Conservation (phyloP, 2,888 invertebrate species). For the Drosophila borealis region DNA sequence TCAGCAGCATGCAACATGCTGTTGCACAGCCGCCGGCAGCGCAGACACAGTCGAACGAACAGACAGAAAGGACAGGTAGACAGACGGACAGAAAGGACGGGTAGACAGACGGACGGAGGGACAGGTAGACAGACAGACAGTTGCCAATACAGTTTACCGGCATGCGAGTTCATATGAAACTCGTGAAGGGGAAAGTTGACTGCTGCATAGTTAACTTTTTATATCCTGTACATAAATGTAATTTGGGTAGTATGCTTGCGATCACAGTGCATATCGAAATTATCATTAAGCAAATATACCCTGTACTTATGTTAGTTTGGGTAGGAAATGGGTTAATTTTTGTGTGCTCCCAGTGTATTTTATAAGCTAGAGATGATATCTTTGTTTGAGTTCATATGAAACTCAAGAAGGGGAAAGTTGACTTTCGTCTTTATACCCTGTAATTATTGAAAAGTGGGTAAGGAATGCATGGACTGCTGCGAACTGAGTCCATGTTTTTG, state of each 20-base stretch:
- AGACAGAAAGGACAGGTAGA: slow-evolving; percentile 3
- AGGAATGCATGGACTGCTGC: no score
- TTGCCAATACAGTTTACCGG: slow-evolving; percentile 41
- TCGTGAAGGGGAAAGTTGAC: slow-evolving; percentile 40
- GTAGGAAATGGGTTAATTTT: no score
- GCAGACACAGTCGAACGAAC: slow-evolving; percentile 18
- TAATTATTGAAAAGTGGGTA: neutral
- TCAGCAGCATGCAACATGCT: slow-evolving; percentile 78
- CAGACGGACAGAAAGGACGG: neutral
- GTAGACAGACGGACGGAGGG: neutral
- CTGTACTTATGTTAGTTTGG: no score
- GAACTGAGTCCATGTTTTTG: no score
- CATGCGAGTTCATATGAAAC: slow-evolving; percentile 12
- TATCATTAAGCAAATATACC: no score
- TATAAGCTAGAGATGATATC: no score
- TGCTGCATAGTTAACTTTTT: slow-evolving; percentile 29
- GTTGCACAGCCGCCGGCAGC: slow-evolving; percentile 61
- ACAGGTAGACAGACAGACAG: slow-evolving; percentile 8
- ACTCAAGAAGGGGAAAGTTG: slow-evolving; percentile 34
- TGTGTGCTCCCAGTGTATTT: no score
- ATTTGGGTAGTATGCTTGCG: no score
- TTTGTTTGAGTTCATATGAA: slow-evolving; percentile 9
- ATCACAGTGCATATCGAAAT: no score
- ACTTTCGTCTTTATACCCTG: slow-evolving; percentile 30
- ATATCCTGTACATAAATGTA: slow-evolving; percentile 26